Conservation (phyloP, 2,113 vertebrate genomes). For the Vulpes vulpes region DNA sequence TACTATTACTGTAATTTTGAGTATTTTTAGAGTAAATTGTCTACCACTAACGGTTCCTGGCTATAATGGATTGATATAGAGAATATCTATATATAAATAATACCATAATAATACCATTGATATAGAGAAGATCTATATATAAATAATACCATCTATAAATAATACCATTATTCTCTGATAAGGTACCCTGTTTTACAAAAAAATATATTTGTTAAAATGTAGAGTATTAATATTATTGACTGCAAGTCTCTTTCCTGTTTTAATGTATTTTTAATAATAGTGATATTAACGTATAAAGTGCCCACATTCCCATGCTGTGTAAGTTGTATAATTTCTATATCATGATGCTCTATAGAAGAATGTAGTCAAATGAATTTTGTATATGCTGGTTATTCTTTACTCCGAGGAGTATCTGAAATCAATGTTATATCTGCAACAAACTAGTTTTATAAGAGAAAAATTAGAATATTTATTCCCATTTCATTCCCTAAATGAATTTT, state of each 20-base stretch:
- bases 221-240: not conserved
- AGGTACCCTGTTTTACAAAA: not conserved
- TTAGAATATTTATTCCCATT: not conserved
- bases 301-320: not conserved
- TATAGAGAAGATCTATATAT: not conserved
- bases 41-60: not conserved
- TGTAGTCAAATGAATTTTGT: not conserved
- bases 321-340: conserved; percentile 5
- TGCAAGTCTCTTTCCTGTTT: not conserved
- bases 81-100: not conserved
- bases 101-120: not conserved
- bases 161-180: not conserved
- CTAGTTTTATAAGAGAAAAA: not conserved
- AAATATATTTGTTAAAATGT: conserved; percentile 6
- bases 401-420: not conserved
- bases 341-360: not conserved
- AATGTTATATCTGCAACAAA: not conserved
- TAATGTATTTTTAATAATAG: not conserved
- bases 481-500: not conserved
- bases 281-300: not conserved
- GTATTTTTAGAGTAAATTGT: not conserved
- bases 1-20: not conserved
- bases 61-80: not conserved
- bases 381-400: not conserved
- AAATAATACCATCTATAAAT: not conserved